Evolutionary conservation across 2,113 vertebrate genomes (phyloP).

Genomic region (Zosterops pallidus): DNA sequence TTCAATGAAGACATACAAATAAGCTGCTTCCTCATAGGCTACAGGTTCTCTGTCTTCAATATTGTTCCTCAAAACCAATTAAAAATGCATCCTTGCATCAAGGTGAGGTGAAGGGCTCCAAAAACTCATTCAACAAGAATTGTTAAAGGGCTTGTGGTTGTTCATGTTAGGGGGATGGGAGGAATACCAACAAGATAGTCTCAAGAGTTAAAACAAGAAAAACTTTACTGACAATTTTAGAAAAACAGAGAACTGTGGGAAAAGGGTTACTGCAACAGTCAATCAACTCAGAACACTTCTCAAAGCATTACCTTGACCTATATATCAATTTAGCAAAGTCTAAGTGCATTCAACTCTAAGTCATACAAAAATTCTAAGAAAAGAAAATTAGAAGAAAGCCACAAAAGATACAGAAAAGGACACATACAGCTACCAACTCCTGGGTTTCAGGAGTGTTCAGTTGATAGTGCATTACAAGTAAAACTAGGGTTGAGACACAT

Average conservation of each 20-base stretch:
- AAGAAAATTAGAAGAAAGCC: not conserved
- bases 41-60: not conserved
- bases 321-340: not conserved
- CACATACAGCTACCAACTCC: not conserved
- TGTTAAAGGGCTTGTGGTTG: not conserved
- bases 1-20: not conserved
- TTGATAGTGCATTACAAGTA: no score
- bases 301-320: not conserved
- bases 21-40: not conserved
- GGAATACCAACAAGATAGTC: not conserved
- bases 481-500: fast-evolving
- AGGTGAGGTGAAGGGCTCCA: no score
- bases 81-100: not conserved
- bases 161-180: fast-evolving
- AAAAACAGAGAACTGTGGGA: not conserved
- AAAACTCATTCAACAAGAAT: fast-evolving
- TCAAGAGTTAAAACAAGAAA: not conserved
- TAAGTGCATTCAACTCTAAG: not conserved
- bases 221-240: not conserved
- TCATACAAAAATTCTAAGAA: fast-evolving
- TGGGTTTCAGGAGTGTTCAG: not conserved
- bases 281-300: not conserved
- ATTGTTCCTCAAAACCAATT: not conserved
- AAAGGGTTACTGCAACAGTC: not conserved
- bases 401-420: not conserved